phyloP scores from a whole-genome alignment of 1,140 invertebrate species.

The Cotesia chilonis region DNA sequence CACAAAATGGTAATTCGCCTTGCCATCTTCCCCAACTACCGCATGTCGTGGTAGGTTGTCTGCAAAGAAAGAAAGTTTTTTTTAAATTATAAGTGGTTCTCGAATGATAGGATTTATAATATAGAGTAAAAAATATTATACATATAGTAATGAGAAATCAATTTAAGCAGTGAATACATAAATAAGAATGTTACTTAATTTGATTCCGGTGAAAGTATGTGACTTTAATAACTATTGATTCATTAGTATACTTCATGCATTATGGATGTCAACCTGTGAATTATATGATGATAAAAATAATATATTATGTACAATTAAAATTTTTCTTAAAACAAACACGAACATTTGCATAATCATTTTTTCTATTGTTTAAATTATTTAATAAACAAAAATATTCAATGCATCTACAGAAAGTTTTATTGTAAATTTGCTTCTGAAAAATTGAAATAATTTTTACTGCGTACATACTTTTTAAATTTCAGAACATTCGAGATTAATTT shows the following conservation, averaged over 20 bases:
- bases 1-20: conserved; percentile 83
- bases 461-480: too few species aligned
- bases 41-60: conserved; percentile 72
- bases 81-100: neutral
- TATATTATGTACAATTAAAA: too few species aligned
- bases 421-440: too few species aligned
- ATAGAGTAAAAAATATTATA: neutral
- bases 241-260: conserved; percentile 5
- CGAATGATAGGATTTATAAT: neutral
- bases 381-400: too few species aligned
- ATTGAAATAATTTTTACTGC: too few species aligned
- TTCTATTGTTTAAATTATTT: too few species aligned
- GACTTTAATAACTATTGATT: conserved; percentile 25
- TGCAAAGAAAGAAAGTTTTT: conserved; percentile 48
- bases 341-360: too few species aligned
- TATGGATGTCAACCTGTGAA: neutral
- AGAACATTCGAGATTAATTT: too few species aligned
- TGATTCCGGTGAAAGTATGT: conserved; percentile 31
- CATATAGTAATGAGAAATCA: neutral
- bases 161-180: neutral
- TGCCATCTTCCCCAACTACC: conserved; percentile 77
- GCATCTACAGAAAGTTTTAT: too few species aligned
- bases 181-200: neutral
- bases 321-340: too few species aligned
- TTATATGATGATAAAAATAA: neutral